Evolutionary conservation across 2,888 invertebrate genomes (phyloP).

Genomic region (Nycteola revayana): DNA sequence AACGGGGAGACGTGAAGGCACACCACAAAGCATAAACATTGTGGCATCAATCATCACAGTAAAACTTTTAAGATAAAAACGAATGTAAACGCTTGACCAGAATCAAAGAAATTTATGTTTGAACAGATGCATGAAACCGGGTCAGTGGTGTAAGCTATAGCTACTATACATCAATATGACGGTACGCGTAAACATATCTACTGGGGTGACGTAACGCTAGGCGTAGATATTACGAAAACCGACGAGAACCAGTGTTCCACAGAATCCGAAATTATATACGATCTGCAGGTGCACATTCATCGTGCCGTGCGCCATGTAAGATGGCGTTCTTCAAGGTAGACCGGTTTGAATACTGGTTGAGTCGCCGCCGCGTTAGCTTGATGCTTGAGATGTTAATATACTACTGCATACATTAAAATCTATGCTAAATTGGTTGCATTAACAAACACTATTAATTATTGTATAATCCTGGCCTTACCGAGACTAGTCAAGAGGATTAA

Average conservation of each 20-base stretch:
- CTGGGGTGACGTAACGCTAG: constrained; percentile 57
- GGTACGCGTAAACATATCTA: constrained; percentile 64
- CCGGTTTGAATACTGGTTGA: constrained; percentile 53
- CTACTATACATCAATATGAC: constrained; percentile 60
- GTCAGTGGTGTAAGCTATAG: constrained; percentile 70
- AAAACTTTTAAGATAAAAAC: constrained; percentile 31
- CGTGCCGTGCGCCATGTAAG: constrained; percentile 44
- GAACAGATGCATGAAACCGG: constrained; percentile 65
- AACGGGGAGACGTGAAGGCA: constrained; percentile 18
- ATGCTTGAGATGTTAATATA: constrained; percentile 39
- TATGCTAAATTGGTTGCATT: constrained; percentile 22
- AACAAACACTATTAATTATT: no score
- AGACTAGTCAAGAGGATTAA: no score
- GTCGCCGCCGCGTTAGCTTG: constrained; percentile 39
- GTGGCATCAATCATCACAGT: constrained; percentile 24
- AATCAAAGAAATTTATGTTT: constrained; percentile 57
- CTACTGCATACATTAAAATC: constrained; percentile 22
- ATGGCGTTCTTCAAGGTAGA: constrained; percentile 64
- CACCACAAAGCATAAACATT: constrained; percentile 12
- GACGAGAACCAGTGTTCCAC: constrained; percentile 43
- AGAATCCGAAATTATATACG: constrained; percentile 54
- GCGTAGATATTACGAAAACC: constrained; percentile 62
- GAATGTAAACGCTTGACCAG: constrained; percentile 32
- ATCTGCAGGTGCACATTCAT: constrained; percentile 52
- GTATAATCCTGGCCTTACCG: no score